A percentile compares a stretch with the other conserved stretches of the same genome.
Conservation (phyloP, 2,888 invertebrate species). For the Hartigia nigra region DNA sequence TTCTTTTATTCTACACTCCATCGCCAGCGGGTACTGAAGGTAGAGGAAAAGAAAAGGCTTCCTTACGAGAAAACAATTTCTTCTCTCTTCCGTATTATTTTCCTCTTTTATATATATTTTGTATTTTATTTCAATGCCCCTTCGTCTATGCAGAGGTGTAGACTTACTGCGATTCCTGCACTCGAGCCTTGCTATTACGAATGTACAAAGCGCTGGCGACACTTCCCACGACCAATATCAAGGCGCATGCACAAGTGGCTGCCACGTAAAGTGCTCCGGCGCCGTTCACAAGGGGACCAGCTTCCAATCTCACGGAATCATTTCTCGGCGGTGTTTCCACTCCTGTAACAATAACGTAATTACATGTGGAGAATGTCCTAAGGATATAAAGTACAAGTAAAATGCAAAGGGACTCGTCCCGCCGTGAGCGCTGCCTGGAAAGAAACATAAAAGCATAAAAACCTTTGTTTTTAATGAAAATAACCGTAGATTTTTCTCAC, state of each 20-base stretch:
- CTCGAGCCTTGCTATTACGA: constrained; percentile 74
- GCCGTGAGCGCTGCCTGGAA: not conserved
- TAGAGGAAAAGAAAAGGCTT: not conserved
- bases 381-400: not conserved
- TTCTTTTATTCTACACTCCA: not conserved
- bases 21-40: not conserved
- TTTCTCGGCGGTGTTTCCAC: constrained; percentile 73
- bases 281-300: constrained; percentile 74
- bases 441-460: not conserved
- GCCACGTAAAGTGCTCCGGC: constrained; percentile 82
- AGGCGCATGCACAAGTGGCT: constrained; percentile 83
- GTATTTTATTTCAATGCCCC: not conserved
- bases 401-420: not conserved
- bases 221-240: constrained; percentile 75
- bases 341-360: constrained; percentile 49
- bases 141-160: not conserved
- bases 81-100: not conserved
- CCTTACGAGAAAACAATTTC: not conserved
- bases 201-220: constrained; percentile 77
- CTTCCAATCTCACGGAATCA: constrained; percentile 78
- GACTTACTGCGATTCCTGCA: constrained; percentile 78
- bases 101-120: not conserved
- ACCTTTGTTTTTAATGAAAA: not conserved
- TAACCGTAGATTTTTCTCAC: not conserved
- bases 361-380: not conserved